Evolutionary conservation across 2,113 vertebrate species (phyloP).

Genomic region (Cololabis saira): DNA sequence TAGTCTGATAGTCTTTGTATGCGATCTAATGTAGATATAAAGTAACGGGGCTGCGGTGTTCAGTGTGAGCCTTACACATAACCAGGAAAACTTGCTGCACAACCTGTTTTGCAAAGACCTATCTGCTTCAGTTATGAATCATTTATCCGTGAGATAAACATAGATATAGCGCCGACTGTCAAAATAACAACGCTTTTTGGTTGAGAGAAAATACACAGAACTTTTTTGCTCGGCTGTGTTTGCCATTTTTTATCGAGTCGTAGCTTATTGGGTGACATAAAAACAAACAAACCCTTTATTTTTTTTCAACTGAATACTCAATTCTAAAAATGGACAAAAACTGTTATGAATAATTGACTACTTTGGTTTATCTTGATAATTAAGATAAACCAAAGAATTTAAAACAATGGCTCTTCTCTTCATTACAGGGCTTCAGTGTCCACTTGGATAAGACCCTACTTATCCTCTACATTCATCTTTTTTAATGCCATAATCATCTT

Average conservation of each 20-base stretch:
- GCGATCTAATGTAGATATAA: constrained; percentile 18
- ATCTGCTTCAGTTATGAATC: constrained; percentile 31
- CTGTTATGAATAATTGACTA: constrained; percentile 21
- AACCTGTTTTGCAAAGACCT: constrained; percentile 23
- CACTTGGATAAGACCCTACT: neutral
- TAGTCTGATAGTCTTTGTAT: constrained; percentile 27
- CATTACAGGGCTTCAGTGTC: constrained; percentile 8
- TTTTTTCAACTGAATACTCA: constrained; percentile 1
- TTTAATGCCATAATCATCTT: constrained; percentile 14
- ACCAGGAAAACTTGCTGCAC: neutral
- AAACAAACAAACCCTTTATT: neutral
- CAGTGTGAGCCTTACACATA: neutral
- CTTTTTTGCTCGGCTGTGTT: constrained; percentile 7
- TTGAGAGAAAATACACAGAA: constrained; percentile 17
- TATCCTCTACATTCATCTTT: neutral
- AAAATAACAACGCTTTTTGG: constrained; percentile 1
- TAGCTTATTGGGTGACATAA: constrained; percentile 5
- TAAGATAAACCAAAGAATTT: neutral
- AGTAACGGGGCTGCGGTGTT: constrained; percentile 7
- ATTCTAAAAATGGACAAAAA: neutral
- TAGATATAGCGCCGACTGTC: constrained; percentile 15
- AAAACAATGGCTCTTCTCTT: constrained; percentile 10
- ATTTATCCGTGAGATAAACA: constrained; percentile 44
- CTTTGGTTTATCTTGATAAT: no score
- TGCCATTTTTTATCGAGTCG: constrained; percentile 6